Evolutionary conservation across 2,113 vertebrate genomes (phyloP).

Genomic region (Sylvilagus bachmani): DNA sequence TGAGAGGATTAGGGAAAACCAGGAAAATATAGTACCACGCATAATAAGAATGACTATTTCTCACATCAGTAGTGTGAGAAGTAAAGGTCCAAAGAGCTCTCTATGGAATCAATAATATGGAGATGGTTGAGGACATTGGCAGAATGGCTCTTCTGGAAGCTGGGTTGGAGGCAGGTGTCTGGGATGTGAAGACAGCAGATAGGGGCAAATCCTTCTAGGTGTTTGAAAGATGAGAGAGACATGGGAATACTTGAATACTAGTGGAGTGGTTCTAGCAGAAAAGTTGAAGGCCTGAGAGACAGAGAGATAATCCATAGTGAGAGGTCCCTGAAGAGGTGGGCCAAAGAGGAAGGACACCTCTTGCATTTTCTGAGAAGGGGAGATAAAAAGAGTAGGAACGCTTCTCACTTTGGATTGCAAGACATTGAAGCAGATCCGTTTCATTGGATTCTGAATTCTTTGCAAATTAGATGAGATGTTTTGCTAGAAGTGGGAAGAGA

Average conservation of each 20-base stretch:
- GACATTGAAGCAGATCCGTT: neutral
- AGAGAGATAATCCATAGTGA: accelerated
- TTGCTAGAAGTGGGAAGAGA: neutral
- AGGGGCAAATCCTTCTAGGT: too few species aligned
- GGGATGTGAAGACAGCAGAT: neutral
- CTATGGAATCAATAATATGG: neutral
- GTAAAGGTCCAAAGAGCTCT: neutral
- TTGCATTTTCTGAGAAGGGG: accelerated
- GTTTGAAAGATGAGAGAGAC: neutral
- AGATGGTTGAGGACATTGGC: neutral
- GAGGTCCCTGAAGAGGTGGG: neutral
- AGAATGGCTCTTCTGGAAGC: neutral
- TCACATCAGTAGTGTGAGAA: neutral
- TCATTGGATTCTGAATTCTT: neutral
- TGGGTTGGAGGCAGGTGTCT: too few species aligned
- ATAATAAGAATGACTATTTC: neutral
- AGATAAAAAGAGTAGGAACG: too few species aligned
- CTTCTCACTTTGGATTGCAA: neutral
- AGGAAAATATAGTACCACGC: neutral
- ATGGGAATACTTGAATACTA: neutral
- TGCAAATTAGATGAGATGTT: neutral
- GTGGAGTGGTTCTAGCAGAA: neutral
- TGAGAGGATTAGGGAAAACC: neutral
- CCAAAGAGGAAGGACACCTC: too few species aligned
- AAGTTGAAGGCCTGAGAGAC: neutral